A percentile compares a stretch with the other conserved stretches of the same genome.
phyloP scores from a whole-genome alignment of 2,797 vertebrate species.

The Pseudopleuronectes americanus region DNA sequence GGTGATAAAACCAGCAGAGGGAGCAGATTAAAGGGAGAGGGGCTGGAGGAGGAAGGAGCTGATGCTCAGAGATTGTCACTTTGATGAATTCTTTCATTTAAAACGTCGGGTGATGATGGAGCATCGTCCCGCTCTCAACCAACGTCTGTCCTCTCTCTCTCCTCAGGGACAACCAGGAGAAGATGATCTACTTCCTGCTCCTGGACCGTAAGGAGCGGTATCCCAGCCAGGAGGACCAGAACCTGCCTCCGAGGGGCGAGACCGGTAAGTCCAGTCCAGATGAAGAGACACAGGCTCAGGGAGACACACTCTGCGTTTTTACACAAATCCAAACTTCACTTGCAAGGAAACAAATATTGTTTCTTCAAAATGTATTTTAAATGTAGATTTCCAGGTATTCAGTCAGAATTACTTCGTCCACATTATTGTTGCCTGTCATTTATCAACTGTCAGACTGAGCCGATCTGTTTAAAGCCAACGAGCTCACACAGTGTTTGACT shows the following conservation, averaged over 20 bases:
- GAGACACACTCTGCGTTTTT: too few relatives aligned
- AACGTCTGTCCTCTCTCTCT: conserved; percentile 27
- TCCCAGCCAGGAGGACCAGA: conserved; percentile 98
- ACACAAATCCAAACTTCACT: too few relatives aligned
- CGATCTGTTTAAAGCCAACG: too few relatives aligned
- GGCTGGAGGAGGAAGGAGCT: not conserved
- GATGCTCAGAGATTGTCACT: conserved; percentile 30
- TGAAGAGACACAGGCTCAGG: too few relatives aligned
- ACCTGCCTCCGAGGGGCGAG: conserved; percentile 96
- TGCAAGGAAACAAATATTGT: too few relatives aligned
- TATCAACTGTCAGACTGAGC: too few relatives aligned
- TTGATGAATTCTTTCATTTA: conserved; percentile 59
- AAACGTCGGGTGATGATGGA: conserved; percentile 45
- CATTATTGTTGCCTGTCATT: too few relatives aligned
- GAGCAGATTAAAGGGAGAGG: not conserved
- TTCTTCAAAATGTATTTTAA: too few relatives aligned
- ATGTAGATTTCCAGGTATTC: too few relatives aligned
- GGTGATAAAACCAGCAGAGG: not conserved
- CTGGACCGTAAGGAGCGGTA: conserved; percentile 98
- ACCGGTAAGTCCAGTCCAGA: conserved; percentile 97
- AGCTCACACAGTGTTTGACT: too few relatives aligned
- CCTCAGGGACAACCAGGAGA: conserved; percentile 96
- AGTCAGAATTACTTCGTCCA: too few relatives aligned
- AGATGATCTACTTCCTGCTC: conserved; percentile 98
- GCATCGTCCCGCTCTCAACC: conserved; percentile 10